These are phyloP conservation scores for Nothoprocta pentlandii DNA, from an alignment of 2,113 vertebrate species.

Conservation along the genomic window DNA sequence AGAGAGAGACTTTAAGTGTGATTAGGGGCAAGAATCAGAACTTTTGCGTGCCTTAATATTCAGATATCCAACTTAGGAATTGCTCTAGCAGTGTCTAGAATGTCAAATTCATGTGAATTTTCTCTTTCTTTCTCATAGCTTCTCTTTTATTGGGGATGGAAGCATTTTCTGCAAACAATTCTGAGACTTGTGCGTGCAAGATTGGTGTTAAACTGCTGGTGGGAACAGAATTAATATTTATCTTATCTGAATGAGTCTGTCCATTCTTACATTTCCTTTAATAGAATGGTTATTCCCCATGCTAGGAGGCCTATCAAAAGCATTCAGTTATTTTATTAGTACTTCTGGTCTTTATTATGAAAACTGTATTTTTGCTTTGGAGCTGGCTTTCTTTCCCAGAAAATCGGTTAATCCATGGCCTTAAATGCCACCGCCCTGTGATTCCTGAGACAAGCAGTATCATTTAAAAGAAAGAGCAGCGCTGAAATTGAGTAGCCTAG, in stretches of 20 bases:
- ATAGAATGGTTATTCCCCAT: neutral
- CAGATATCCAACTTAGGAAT: neutral
- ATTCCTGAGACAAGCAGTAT: neutral
- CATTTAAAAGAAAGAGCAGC: constrained; percentile 37
- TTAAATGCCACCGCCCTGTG: constrained; percentile 38
- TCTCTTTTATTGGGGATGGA: neutral
- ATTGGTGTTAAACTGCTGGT: constrained; percentile 13
- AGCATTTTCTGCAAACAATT: neutral
- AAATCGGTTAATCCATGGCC: constrained; percentile 44
- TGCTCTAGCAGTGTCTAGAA: neutral
- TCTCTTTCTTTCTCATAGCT: constrained; percentile 4
- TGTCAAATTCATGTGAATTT: neutral
- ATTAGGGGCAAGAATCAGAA: neutral
- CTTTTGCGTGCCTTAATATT: neutral
- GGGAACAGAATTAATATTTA: constrained; percentile 24
- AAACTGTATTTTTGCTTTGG: constrained; percentile 26
- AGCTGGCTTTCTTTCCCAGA: neutral
- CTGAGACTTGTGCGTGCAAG: neutral
- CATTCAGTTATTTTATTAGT: neutral
- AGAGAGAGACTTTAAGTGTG: neutral
- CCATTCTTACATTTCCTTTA: neutral
- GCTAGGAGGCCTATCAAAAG: neutral
- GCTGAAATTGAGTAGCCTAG: constrained; percentile 61
- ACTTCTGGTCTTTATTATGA: constrained; percentile 13
- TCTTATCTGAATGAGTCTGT: constrained; percentile 5